Percentiles rank a stretch among this genome's conserved stretches.
Evolutionary conservation across 2,888 invertebrate genomes (phyloP).

Genomic region (Busseola fusca): DNA sequence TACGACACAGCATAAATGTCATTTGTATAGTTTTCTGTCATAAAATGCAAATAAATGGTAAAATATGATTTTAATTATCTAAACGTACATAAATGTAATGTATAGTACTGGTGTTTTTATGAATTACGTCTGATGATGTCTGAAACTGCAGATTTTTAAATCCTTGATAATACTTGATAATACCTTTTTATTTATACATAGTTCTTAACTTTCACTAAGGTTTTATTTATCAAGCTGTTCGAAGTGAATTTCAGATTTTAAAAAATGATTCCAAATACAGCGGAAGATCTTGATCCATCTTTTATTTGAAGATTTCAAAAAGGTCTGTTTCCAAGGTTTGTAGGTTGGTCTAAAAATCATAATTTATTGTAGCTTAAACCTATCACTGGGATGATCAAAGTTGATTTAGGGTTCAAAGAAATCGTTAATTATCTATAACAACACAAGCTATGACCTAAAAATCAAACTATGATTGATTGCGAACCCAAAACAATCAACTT

Average conservation of each 20-base stretch:
- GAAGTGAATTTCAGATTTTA: slow-evolving; percentile 29
- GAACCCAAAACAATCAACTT: slow-evolving; percentile 71
- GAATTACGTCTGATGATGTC: slow-evolving; percentile 3
- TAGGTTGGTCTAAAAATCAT: not conserved
- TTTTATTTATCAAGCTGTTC: not conserved
- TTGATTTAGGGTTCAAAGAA: slow-evolving; percentile 18
- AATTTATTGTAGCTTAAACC: too few relatives aligned
- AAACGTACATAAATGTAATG: slow-evolving; percentile 3
- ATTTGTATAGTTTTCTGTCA: slow-evolving; percentile 43
- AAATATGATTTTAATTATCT: slow-evolving; percentile 33
- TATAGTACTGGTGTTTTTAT: slow-evolving; percentile 34
- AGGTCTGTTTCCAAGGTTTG: not conserved
- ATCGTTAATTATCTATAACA: slow-evolving; percentile 25
- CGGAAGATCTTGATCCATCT: not conserved
- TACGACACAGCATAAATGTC: slow-evolving; percentile 38
- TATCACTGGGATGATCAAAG: not conserved
- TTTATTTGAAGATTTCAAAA: not conserved
- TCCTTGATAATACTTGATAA: not conserved
- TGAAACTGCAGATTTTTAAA: slow-evolving; percentile 11
- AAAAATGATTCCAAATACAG: slow-evolving; percentile 8
- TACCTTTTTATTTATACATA: not conserved
- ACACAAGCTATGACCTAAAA: slow-evolving; percentile 35
- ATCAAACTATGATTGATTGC: slow-evolving; percentile 68
- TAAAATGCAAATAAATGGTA: slow-evolving; percentile 41
- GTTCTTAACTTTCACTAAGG: slow-evolving; percentile 4